Evolutionary conservation across 1,140 invertebrate genomes (phyloP), one percentile per base, ranked within the genome.

Genomic region (Cotesia chilonis): DNA sequence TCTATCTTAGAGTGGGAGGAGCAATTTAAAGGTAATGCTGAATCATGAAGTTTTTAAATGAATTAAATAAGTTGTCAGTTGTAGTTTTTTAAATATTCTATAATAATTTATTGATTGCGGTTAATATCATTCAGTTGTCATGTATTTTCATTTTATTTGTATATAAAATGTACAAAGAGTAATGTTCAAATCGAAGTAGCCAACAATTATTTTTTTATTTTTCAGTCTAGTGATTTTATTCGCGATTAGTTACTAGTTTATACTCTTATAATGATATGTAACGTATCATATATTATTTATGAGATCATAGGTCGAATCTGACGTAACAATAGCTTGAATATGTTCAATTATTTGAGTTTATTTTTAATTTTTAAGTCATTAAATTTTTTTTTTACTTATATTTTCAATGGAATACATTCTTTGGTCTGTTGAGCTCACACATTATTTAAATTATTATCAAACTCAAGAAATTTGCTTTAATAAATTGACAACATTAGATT

Each of bases 1-100:
- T 94, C 92, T 41, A 92, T 98, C 1, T 90, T 89, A 76, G 97
- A 99, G 88, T 99, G 97, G 98, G 96, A 98, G 84, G 93, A 94
- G 87, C 97, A 99, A 84, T 98, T 99, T 84, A 94, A 93, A 91
- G 96, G 96, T 96, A 89, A 84, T 65, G 59, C 20, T n/a, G 37
- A 41, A 17, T 70, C 68, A 70, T 51, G 14, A 4, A 5, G 20
- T 17, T 6, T 61, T 12, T 28, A 28, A 61, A 61, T 28, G 28
- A 28, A 28, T 28, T 2, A 28, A 28, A 28, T 28, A 28, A 28
- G 28, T 28, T 28, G 28, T 28, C 3, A 28, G 28, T 28, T 28
- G 28, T 28, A 28, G 28, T 28, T 61, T 28, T 57, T 14, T 20
- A 14, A 14, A 20, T 57, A 20, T 57, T 17, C n/a, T 20, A 57